Evolutionary conservation across 1,140 invertebrate species (phyloP).

Genomic region (Calycopis cecrops): DNA sequence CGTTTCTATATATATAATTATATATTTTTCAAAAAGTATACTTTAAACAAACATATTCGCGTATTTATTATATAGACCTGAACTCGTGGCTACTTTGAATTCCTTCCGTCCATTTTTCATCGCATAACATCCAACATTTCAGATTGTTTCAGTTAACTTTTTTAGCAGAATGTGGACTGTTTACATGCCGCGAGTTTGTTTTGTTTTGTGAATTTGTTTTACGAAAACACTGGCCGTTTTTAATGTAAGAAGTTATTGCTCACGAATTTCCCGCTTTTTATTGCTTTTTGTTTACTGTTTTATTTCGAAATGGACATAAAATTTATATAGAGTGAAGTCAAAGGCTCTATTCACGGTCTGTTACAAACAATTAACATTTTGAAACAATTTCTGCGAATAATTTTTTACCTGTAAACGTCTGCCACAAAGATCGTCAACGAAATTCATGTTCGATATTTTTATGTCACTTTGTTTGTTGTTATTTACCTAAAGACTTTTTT

Average conservation of each 20-base stretch:
- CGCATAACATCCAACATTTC: constrained; percentile 42
- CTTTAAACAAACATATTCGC: not conserved
- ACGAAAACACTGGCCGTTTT: constrained; percentile 38
- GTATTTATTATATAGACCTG: not conserved
- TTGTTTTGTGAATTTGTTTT: constrained; percentile 46
- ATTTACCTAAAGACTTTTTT: too few relatives aligned
- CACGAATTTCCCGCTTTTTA: constrained; percentile 30
- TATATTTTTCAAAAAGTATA: too few relatives aligned
- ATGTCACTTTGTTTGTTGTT: too few relatives aligned
- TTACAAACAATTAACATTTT: not conserved
- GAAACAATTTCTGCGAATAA: not conserved
- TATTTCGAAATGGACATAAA: not conserved
- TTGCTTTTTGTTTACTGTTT: constrained; percentile 12
- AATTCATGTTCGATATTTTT: too few relatives aligned
- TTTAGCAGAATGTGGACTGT: constrained; percentile 43
- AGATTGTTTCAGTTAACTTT: constrained; percentile 58
- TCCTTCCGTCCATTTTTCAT: constrained; percentile 51
- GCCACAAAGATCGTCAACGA: not conserved
- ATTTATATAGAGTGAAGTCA: not conserved
- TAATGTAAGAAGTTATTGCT: constrained; percentile 38
- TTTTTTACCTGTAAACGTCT: not conserved
- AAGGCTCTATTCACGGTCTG: not conserved
- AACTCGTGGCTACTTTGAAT: constrained; percentile 50
- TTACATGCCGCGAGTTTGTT: constrained; percentile 51
- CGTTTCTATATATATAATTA: too few relatives aligned